phyloP scores from a whole-genome alignment of 2,888 invertebrate genomes.

The Buathra laborator region DNA sequence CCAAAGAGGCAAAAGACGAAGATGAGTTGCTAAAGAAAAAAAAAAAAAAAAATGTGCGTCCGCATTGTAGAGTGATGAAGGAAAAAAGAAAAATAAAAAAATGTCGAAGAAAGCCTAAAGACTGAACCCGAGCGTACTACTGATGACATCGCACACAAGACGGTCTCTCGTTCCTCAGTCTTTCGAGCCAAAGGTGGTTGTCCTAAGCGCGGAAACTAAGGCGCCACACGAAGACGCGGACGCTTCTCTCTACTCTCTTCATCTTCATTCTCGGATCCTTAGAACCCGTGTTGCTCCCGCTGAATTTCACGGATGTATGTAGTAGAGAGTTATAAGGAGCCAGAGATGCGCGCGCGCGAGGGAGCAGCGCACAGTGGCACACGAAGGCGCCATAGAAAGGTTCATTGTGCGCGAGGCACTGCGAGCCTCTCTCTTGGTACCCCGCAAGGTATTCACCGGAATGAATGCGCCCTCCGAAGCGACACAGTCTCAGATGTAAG shows the following conservation, averaged over 20 bases:
- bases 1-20: neutral
- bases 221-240: conserved; percentile 15
- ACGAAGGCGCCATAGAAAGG: conserved; percentile 74
- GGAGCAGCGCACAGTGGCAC: conserved; percentile 72
- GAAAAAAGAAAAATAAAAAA: neutral
- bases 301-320: conserved; percentile 62
- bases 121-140: too few species aligned
- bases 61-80: neutral
- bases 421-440: conserved; percentile 48
- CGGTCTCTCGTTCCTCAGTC: conserved; percentile 10
- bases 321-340: conserved; percentile 7
- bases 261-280: conserved; percentile 65
- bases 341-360: conserved; percentile 47
- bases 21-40: neutral
- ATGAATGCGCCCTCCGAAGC: conserved; percentile 82
- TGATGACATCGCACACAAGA: neutral
- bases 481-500: conserved; percentile 82
- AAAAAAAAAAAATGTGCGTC: neutral
- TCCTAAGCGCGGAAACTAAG: conserved; percentile 63
- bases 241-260: conserved; percentile 27
- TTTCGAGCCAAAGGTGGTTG: conserved; percentile 1
- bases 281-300: conserved; percentile 42
- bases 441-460: conserved; percentile 78
- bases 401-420: conserved; percentile 74
- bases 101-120: neutral